These are phyloP conservation scores for Patella pellucida DNA, from an alignment of 2,888 invertebrate genomes.

Conservation along the genomic window DNA sequence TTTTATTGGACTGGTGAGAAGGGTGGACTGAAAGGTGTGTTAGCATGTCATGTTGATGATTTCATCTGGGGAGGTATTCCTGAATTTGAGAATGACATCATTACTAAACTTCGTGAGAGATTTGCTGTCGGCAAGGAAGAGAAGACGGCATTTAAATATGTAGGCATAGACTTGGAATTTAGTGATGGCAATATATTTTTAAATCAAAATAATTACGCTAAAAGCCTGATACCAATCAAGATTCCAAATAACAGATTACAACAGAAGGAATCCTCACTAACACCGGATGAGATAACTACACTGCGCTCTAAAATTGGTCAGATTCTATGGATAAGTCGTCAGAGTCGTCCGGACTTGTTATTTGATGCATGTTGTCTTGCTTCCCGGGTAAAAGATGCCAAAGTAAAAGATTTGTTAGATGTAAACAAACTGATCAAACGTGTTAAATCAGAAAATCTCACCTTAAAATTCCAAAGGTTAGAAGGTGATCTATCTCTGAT, in stretches of 20 bases:
- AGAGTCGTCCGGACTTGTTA: slow-evolving; percentile 14
- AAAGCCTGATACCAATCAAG: not conserved
- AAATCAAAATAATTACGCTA: not conserved
- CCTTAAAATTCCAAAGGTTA: not conserved
- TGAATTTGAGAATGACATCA: slow-evolving; percentile 17
- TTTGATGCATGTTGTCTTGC: slow-evolving; percentile 20
- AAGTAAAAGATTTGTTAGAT: slow-evolving; percentile 3
- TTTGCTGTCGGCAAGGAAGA: slow-evolving; percentile 21
- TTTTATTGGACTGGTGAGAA: slow-evolving; percentile 16
- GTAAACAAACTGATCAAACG: slow-evolving; percentile 20
- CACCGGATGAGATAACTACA: slow-evolving; percentile 4
- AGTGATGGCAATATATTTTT: not conserved
- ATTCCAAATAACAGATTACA: not conserved
- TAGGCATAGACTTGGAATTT: slow-evolving; percentile 18
- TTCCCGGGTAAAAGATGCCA: slow-evolving; percentile 13
- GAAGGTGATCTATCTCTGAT: slow-evolving; percentile 7
- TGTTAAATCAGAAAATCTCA: slow-evolving; percentile 10
- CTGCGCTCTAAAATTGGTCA: slow-evolving; percentile 12
- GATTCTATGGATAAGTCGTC: slow-evolving; percentile 12
- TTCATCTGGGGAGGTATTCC: slow-evolving; percentile 18
- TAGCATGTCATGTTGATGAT: slow-evolving; percentile 29
- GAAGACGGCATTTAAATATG: slow-evolving; percentile 16
- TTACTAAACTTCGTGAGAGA: slow-evolving; percentile 12
- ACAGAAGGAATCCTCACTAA: slow-evolving; percentile 5
- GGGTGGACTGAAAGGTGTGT: slow-evolving; percentile 5